A percentile compares a stretch with the other conserved stretches of the same genome.
phyloP scores from a whole-genome alignment of 2,888 invertebrate species.

The Acronicta aceris region DNA sequence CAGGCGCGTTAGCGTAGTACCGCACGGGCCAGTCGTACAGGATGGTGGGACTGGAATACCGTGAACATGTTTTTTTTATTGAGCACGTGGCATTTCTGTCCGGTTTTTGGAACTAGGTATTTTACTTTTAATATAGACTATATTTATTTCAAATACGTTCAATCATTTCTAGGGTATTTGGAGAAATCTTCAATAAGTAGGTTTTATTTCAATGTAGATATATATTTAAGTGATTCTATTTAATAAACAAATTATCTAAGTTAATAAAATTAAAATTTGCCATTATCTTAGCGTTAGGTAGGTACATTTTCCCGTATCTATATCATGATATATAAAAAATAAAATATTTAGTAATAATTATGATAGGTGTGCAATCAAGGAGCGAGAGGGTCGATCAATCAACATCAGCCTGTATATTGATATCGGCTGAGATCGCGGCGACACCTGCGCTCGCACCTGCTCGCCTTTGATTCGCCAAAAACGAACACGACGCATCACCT shows the following conservation, averaged over 20 bases:
- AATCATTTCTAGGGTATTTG: not conserved
- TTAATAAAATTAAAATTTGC: too few species aligned
- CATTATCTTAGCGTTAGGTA: too few species aligned
- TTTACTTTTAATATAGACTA: not conserved
- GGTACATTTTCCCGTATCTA: too few species aligned
- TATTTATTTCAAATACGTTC: too few species aligned
- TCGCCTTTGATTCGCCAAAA: slow-evolving; percentile 86
- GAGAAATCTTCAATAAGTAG: not conserved
- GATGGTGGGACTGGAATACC: slow-evolving; percentile 20
- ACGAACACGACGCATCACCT: slow-evolving; percentile 80
- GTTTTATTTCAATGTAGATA: too few species aligned
- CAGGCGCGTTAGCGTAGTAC: slow-evolving; percentile 58
- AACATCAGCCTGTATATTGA: slow-evolving; percentile 73
- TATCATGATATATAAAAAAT: too few species aligned
- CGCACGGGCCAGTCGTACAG: slow-evolving; percentile 67
- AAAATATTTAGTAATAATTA: not conserved
- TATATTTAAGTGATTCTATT: too few species aligned
- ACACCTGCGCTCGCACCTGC: slow-evolving; percentile 84
- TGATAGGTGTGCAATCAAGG: too few species aligned
- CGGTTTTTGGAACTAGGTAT: not conserved
- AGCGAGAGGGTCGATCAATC: slow-evolving; percentile 42
- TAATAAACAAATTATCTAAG: too few species aligned
- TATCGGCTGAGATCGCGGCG: slow-evolving; percentile 81
- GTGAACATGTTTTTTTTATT: not conserved
- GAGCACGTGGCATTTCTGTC: slow-evolving; percentile 2